Percentiles rank a stretch among this genome's conserved stretches.
These are phyloP conservation scores for Bombus superbus DNA, from an alignment of 1,140 invertebrate genomes.

Conservation along the genomic window DNA sequence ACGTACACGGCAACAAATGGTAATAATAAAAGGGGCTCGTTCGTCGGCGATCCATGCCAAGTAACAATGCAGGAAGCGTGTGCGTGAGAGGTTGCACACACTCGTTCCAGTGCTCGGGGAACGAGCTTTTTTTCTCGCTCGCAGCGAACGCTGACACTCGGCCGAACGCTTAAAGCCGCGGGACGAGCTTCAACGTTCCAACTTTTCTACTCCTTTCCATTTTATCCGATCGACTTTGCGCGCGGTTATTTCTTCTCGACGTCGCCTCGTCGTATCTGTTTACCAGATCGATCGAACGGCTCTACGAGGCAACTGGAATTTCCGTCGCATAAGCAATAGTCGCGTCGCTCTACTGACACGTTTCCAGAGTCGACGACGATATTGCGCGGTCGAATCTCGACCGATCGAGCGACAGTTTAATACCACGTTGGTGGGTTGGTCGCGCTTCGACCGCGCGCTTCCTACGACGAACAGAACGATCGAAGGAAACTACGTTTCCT, in stretches of 20 bases:
- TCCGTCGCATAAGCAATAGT: too few species aligned
- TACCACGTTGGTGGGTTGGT: too few species aligned
- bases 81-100: slow-evolving; percentile 53
- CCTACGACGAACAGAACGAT: not conserved
- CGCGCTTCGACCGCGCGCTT: too few species aligned
- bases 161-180: slow-evolving; percentile 22
- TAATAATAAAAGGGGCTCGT: slow-evolving; percentile 74
- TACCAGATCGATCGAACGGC: not conserved
- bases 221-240: not conserved
- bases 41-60: slow-evolving; percentile 65
- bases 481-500: not conserved
- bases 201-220: slow-evolving; percentile 4
- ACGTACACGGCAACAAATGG: slow-evolving; percentile 72
- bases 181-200: slow-evolving; percentile 32
- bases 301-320: too few species aligned
- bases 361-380: too few species aligned
- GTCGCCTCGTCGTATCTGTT: not conserved
- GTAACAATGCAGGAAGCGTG: slow-evolving; percentile 65
- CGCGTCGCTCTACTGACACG: too few species aligned
- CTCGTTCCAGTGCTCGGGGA: slow-evolving; percentile 15
- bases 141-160: slow-evolving; percentile 12
- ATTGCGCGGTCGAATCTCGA: too few species aligned
- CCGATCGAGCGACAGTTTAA: too few species aligned
- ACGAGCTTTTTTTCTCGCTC: not conserved
- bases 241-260: not conserved